Evolutionary conservation across 2,888 invertebrate species (phyloP).

Genomic region (Rotaria magnacalcarata): DNA sequence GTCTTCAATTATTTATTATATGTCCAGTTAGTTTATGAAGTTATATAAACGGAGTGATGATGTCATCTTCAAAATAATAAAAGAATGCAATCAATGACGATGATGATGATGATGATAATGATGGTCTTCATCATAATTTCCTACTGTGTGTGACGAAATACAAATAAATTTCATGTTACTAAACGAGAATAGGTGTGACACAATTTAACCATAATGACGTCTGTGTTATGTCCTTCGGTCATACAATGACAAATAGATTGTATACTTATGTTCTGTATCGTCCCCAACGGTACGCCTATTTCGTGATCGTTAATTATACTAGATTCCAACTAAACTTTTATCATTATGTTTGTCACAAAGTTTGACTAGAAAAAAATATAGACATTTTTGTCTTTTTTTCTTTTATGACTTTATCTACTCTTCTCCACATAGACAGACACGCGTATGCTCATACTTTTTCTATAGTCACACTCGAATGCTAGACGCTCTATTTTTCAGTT

Average conservation of each 20-base stretch:
- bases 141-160: background rate
- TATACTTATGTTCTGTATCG: background rate
- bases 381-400: background rate
- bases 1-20: conserved; percentile 18
- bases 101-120: background rate
- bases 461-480: conserved; percentile 3
- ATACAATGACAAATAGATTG: conserved; percentile 5
- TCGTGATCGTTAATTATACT: conserved; percentile 19
- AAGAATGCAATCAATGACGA: background rate
- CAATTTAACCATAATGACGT: conserved; percentile 13
- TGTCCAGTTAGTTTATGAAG: background rate
- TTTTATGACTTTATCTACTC: background rate
- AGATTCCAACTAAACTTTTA: background rate
- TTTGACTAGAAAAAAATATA: background rate
- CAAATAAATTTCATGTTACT: background rate
- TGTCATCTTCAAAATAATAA: conserved; percentile 12
- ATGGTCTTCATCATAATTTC: background rate
- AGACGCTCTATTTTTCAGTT: background rate
- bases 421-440: background rate
- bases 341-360: background rate
- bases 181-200: conserved; percentile 8
- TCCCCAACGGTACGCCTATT: background rate
- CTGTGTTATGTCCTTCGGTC: conserved; percentile 16
- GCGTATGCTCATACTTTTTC: background rate
- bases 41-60: background rate